Evolutionary conservation across 2,113 vertebrate species (phyloP), one percentile per base, ranked within the genome.

Genomic region (Apistogramma diplotaenia): DNA sequence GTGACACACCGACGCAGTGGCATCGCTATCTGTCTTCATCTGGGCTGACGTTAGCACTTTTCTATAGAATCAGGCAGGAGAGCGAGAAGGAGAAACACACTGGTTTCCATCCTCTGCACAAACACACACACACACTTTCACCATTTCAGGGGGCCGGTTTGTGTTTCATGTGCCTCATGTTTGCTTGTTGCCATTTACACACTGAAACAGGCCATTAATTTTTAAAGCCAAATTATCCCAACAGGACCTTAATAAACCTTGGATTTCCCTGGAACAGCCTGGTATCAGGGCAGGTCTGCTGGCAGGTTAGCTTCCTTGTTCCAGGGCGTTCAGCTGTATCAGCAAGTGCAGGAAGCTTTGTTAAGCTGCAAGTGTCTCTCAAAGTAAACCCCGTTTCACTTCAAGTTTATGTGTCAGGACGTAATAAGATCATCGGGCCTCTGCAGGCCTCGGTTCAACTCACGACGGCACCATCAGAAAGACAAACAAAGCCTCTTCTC

Each of bases 1-100:
- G 55, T 43, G 56, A 33, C 67, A 70, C 51, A 79, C 78, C 76
- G 25, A 78, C 10, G 76, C 78, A 43, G 76, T 81, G 86, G 88
- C 76, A 76, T 88, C 85, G 85, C 84, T 81, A 83, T 86, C 81
- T 35, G 57, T 54, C 79, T 82, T 60, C 67, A 85, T 90, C 85
- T 86, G 81, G 51, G 74, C 76, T 10, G 76, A 84, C 84, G 83
- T 87, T 46, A 54, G 76, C 84, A 88, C 18, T 89, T 79, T 81
- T 57, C 71, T 29, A 78, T 55, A 29, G 51, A 87, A 85, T 90
- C 90, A 86, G 60, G 74, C 58, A 21, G 37, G 67, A 43, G 57
- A 21, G 83, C 76, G 37, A 51, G 84, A 83, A 83, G 49, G 31
- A 73, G 65, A 59, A 74, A 33, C 76, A 23, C 37, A 25, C 65